A percentile compares a stretch with the other conserved stretches of the same genome.
Conservation (phyloP, 1,140 invertebrate species). For the Cryptotermes secundus region DNA sequence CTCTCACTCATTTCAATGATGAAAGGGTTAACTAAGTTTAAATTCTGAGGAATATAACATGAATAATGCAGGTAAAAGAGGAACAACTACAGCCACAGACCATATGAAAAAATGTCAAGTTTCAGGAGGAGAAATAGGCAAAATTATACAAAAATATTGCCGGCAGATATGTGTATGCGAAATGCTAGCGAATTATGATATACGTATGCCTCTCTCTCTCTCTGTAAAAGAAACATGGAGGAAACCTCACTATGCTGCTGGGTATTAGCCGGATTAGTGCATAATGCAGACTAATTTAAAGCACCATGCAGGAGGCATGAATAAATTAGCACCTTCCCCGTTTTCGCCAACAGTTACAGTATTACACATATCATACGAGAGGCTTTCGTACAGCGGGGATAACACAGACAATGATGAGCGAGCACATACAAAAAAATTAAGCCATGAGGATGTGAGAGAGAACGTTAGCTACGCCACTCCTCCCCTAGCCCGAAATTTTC, state of each 20-base stretch:
- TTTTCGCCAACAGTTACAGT: not conserved
- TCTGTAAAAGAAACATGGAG: not conserved
- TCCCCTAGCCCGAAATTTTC: not conserved
- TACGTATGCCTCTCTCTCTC: not conserved
- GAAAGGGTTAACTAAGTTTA: too few relatives aligned
- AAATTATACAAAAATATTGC: not conserved
- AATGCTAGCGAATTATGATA: conserved; percentile 6
- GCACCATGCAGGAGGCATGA: conserved; percentile 20
- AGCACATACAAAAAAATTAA: not conserved
- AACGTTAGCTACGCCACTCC: not conserved
- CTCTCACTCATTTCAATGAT: too few relatives aligned
- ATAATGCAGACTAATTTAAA: conserved; percentile 31
- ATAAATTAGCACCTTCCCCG: conserved; percentile 17
- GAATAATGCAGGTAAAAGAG: too few relatives aligned
- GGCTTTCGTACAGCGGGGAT: not conserved
- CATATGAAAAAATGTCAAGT: too few relatives aligned
- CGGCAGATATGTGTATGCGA: not conserved
- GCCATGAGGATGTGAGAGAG: not conserved
- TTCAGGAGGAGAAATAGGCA: too few relatives aligned
- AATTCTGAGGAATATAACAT: too few relatives aligned
- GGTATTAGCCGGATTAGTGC: conserved; percentile 29
- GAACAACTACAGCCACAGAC: too few relatives aligned
- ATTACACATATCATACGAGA: conserved; percentile 9
- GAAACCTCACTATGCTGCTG: too few relatives aligned
- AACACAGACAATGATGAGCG: conserved; percentile 13